These are phyloP conservation scores for Caenorhabditis remanei DNA, from an alignment of 1,140 invertebrate genomes.

Conservation along the genomic window DNA sequence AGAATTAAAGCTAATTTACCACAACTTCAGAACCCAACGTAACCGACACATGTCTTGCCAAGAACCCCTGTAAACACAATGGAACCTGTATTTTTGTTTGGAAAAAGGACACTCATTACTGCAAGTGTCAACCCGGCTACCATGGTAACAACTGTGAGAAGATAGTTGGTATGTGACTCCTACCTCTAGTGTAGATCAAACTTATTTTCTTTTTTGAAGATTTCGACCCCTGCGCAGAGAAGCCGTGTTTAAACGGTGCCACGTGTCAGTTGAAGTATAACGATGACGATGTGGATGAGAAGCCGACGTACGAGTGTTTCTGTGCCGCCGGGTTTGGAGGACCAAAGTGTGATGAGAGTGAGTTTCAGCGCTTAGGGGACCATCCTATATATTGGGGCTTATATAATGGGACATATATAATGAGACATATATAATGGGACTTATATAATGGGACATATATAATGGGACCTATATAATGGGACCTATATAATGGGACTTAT, in stretches of 20 bases:
- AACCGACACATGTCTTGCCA: conserved; percentile 47
- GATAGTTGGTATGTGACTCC: conserved; percentile 60
- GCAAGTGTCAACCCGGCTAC: conserved; percentile 64
- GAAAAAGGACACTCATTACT: conserved; percentile 67
- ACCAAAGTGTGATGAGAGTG: conserved; percentile 64
- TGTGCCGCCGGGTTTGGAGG: conserved; percentile 67
- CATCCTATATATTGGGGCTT: too few species aligned
- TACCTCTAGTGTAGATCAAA: not conserved
- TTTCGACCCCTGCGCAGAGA: conserved; percentile 63
- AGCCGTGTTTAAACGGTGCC: conserved; percentile 65
- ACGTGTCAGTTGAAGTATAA: conserved; percentile 65
- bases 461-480: too few species aligned
- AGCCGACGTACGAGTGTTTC: conserved; percentile 65
- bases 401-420: too few species aligned
- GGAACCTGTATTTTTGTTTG: conserved; percentile 65
- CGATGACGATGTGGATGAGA: conserved; percentile 58
- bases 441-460: too few species aligned
- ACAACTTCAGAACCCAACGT: conserved; percentile 55
- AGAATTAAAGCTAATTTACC: not conserved
- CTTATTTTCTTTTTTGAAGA: conserved; percentile 57
- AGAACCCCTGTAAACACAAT: conserved; percentile 67
- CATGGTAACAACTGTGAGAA: conserved; percentile 65
- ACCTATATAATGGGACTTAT: too few species aligned
- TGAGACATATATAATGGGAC: too few species aligned
- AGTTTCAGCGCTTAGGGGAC: too few species aligned